Percentiles rank a stretch among this genome's conserved stretches.
Evolutionary conservation across 2,113 vertebrate species (phyloP).

Genomic region (Pachypanchax playfairii): DNA sequence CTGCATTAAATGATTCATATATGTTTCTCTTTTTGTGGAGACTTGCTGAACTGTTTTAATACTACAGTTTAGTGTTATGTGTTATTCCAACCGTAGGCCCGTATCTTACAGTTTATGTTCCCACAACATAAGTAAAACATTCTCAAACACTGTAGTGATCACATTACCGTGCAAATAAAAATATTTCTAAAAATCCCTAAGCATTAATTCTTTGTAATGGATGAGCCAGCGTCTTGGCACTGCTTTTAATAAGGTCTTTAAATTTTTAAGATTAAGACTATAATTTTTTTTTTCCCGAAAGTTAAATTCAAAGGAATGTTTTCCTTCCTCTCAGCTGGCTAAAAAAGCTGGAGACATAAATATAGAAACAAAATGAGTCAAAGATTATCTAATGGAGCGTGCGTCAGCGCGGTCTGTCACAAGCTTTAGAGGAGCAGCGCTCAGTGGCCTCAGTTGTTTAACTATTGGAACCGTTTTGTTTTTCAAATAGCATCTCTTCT

Average conservation of each 20-base stretch:
- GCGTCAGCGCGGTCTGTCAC: slow-evolving; percentile 70
- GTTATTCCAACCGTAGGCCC: background rate
- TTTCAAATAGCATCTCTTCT: slow-evolving; percentile 33
- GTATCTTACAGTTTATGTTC: slow-evolving; percentile 5
- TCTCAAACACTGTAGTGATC: slow-evolving; percentile 30
- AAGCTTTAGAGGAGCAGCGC: slow-evolving; percentile 60
- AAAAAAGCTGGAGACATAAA: slow-evolving; percentile 70
- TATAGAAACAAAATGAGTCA: slow-evolving; percentile 73
- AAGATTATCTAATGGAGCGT: slow-evolving; percentile 74
- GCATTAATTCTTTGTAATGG: slow-evolving; percentile 58
- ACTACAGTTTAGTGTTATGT: background rate
- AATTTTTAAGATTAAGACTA: slow-evolving; percentile 71
- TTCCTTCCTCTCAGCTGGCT: slow-evolving; percentile 55
- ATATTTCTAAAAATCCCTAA: slow-evolving; percentile 4
- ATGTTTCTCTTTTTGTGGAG: background rate
- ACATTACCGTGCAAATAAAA: slow-evolving; percentile 50
- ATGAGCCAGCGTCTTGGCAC: slow-evolving; percentile 57
- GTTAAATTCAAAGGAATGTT: slow-evolving; percentile 66
- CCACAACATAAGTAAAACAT: slow-evolving; percentile 10
- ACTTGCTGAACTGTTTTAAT: background rate
- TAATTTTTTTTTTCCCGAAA: slow-evolving; percentile 59
- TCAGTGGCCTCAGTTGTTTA: slow-evolving; percentile 55
- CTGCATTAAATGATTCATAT: slow-evolving; percentile 6
- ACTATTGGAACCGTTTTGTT: slow-evolving; percentile 50
- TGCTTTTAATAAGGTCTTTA: slow-evolving; percentile 72